Conservation (phyloP, 2,113 vertebrate genomes). For the Ia io region DNA sequence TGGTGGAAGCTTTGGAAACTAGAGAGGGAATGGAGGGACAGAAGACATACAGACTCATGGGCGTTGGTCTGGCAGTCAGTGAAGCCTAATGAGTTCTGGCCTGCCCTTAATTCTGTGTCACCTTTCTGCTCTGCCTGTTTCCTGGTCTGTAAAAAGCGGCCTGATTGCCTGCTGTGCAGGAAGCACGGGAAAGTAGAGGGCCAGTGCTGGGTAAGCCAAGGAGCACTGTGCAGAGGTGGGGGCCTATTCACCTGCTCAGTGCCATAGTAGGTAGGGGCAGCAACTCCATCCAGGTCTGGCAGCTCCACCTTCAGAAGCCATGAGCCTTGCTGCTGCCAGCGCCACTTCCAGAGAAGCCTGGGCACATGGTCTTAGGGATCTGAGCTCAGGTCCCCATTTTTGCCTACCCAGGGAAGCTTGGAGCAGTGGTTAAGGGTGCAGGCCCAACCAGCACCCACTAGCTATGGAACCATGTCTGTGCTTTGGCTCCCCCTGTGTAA, state of each 20-base stretch:
- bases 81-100: accelerated
- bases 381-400: neutral
- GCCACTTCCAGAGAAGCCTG: too few relatives aligned
- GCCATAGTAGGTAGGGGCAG: too few relatives aligned
- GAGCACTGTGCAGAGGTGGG: too few relatives aligned
- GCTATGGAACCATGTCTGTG: neutral
- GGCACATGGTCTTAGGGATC: neutral
- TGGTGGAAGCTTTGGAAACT: neutral
- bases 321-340: accelerated
- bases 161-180: too few relatives aligned
- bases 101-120: accelerated
- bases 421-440: neutral
- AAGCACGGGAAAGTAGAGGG: too few relatives aligned
- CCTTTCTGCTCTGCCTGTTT: neutral
- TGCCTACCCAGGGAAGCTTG: too few relatives aligned
- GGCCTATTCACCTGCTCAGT: accelerated
- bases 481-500: neutral
- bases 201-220: too few relatives aligned
- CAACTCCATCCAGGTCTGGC: neutral
- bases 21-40: neutral
- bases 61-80: neutral
- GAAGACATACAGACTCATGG: accelerated
- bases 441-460: neutral
- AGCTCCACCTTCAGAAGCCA: neutral
- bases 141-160: neutral